Conservation (phyloP, 2,888 invertebrate species). For the Andrena bucephala region DNA sequence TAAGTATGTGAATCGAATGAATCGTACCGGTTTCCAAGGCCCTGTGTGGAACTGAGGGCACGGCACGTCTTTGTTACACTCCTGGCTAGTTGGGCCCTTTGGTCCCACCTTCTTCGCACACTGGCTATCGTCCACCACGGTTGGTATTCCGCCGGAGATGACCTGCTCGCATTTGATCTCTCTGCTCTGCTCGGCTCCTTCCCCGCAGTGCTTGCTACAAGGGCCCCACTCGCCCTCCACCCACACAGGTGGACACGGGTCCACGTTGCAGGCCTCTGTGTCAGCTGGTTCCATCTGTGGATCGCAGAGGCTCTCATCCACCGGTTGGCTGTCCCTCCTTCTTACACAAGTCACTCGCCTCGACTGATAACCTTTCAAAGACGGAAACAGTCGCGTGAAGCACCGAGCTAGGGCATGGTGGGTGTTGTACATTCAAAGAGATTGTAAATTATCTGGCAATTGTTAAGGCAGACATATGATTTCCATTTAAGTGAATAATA, state of each 20-base stretch:
- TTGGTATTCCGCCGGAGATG: constrained; percentile 89
- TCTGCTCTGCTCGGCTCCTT: constrained; percentile 90
- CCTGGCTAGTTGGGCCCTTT: constrained; percentile 89
- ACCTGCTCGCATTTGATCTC: constrained; percentile 93
- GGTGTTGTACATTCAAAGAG: no score
- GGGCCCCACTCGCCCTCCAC: constrained; percentile 91
- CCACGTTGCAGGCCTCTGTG: constrained; percentile 90
- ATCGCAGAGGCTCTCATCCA: constrained; percentile 92
- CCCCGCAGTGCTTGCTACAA: constrained; percentile 94
- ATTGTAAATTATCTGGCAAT: neutral
- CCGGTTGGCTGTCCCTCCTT: constrained; percentile 89
- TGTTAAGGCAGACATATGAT: no score
- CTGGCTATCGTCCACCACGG: constrained; percentile 90
- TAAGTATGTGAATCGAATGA: neutral
- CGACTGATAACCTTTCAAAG: constrained; percentile 88
- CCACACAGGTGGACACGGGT: constrained; percentile 94
- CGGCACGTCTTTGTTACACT: constrained; percentile 91
- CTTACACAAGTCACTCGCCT: constrained; percentile 93
- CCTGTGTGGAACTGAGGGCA: constrained; percentile 96
- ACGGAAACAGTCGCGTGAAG: neutral
- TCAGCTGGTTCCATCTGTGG: constrained; percentile 90
- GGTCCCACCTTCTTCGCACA: constrained; percentile 90
- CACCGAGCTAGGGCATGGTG: neutral
- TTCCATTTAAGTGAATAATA: neutral
- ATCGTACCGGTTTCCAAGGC: constrained; percentile 94